phyloP scores from a whole-genome alignment of 2,888 invertebrate genomes.

The Eristalinus sepulchralis region DNA sequence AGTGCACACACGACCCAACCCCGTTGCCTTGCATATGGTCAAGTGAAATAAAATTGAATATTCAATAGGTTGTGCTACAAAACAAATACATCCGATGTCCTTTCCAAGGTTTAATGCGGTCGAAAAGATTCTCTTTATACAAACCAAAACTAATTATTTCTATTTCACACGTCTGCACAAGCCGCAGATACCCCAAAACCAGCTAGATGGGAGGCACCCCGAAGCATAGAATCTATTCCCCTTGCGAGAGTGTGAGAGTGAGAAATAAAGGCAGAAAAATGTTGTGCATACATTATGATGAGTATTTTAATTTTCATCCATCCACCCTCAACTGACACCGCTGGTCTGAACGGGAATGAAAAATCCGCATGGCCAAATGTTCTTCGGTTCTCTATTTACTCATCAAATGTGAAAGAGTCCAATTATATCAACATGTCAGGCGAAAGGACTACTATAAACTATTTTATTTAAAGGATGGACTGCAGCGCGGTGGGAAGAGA shows the following conservation, averaged over 20 bases:
- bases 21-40: background rate
- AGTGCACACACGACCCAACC: background rate
- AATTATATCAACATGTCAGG: background rate
- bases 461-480: conserved; percentile 43
- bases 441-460: conserved; percentile 22
- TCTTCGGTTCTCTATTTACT: conserved; percentile 54
- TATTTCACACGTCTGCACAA: conserved; percentile 36
- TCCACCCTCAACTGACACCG: background rate
- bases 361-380: conserved; percentile 57
- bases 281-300: conserved; percentile 55
- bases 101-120: background rate
- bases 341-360: conserved; percentile 9
- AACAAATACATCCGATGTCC: conserved; percentile 46
- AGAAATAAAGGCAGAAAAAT: conserved; percentile 27
- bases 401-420: conserved; percentile 36
- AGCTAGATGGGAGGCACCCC: background rate
- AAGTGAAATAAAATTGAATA: conserved; percentile 44
- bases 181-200: background rate
- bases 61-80: conserved; percentile 48
- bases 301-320: conserved; percentile 52
- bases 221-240: conserved; percentile 42
- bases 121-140: conserved; percentile 16
- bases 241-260: background rate
- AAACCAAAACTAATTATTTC: conserved; percentile 52
- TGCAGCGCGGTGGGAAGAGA: conserved; percentile 1